These are phyloP conservation scores for Sigmodon hispidus DNA, from an alignment of 2,113 vertebrate species.

Conservation along the genomic window DNA sequence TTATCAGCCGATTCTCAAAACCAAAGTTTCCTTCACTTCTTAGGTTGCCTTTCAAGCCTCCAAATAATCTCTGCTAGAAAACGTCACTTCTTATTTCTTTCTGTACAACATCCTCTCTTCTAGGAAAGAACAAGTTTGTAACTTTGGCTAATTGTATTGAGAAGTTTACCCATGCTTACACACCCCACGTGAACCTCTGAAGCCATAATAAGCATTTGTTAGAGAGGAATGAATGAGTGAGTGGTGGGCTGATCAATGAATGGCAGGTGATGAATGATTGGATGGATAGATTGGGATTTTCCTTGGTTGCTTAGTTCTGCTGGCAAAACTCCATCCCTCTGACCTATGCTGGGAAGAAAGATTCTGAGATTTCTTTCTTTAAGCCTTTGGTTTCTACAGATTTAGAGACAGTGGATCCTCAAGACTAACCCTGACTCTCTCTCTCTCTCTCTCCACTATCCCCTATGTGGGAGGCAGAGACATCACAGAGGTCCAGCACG, in stretches of 20 bases:
- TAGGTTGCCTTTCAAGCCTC: neutral
- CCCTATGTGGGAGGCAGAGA: neutral
- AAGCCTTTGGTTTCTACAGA: neutral
- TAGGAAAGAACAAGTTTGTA: neutral
- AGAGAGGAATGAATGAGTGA: neutral
- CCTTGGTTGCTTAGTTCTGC: neutral
- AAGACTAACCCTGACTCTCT: neutral
- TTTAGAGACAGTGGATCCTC: neutral
- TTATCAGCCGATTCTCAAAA: neutral
- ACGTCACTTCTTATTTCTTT: neutral
- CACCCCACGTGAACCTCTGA: neutral
- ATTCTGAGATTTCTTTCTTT: neutral
- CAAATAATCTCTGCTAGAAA: neutral
- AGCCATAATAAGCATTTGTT: neutral
- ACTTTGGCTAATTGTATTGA: neutral
- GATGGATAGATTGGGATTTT: neutral
- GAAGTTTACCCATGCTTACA: neutral
- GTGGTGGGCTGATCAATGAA: neutral
- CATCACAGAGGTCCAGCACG: rapidly evolving
- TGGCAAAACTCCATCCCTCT: neutral
- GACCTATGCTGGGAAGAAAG: neutral
- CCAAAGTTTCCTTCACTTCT: neutral
- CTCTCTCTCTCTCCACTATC: too few relatives aligned
- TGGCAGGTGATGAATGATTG: neutral
- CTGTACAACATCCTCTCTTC: neutral